These are phyloP conservation scores for Caenorhabditis virilis DNA, from an alignment of 2,888 invertebrate species.

Conservation along the genomic window DNA sequence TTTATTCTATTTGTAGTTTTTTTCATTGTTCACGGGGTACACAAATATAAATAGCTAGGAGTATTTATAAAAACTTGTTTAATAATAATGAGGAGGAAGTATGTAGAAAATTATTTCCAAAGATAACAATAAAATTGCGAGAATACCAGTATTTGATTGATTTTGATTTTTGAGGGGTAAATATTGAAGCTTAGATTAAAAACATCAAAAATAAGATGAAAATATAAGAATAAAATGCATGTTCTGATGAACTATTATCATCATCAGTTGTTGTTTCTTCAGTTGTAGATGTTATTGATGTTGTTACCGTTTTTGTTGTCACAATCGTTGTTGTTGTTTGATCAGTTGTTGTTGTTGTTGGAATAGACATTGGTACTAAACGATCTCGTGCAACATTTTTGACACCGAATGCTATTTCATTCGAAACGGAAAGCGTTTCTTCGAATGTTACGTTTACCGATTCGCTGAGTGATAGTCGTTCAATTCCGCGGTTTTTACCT, in stretches of 20 bases:
- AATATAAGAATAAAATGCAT: not conserved
- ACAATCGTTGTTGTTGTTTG: not conserved
- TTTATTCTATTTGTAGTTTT: not conserved
- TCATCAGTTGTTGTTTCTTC: not conserved
- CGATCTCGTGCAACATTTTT: constrained; percentile 32
- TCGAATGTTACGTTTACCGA: constrained; percentile 36
- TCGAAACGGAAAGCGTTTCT: constrained; percentile 4
- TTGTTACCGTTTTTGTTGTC: not conserved
- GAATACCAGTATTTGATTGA: too few species aligned
- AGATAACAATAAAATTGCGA: not conserved
- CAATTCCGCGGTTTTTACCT: constrained; percentile 26
- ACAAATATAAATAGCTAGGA: not conserved
- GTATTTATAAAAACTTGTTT: not conserved
- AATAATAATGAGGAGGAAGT: not conserved
- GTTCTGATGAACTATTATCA: not conserved
- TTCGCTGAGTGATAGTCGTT: constrained; percentile 18
- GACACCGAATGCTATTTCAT: constrained; percentile 33
- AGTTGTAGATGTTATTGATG: not conserved
- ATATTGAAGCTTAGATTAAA: too few species aligned
- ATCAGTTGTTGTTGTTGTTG: constrained; percentile 5
- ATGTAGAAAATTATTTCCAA: not conserved
- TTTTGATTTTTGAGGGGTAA: too few species aligned
- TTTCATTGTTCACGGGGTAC: too few species aligned
- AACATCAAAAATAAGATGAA: too few species aligned
- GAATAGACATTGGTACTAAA: constrained; percentile 22